Conservation (phyloP, 1,140 invertebrate species). For the Propsilocerus akamusi region DNA sequence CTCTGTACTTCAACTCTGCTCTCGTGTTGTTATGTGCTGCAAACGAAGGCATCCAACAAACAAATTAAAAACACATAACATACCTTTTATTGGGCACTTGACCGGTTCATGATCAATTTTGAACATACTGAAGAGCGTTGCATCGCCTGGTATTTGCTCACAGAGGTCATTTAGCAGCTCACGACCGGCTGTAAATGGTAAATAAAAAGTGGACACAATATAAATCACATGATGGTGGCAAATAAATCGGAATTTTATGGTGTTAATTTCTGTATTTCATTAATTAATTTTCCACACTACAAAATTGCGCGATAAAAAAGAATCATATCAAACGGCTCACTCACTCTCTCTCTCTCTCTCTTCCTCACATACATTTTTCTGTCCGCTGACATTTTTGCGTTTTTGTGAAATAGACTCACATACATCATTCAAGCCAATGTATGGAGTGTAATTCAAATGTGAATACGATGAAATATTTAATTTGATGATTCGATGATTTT, state of each 20-base stretch:
- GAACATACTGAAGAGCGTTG: conserved; percentile 73
- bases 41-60: background rate
- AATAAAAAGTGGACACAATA: background rate
- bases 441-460: too few relatives aligned
- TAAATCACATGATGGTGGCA: background rate
- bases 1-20: too few relatives aligned
- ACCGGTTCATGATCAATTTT: conserved; percentile 58
- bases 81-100: conserved; percentile 53
- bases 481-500: conserved; percentile 2
- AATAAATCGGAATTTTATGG: background rate
- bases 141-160: conserved; percentile 71
- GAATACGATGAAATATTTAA: too few relatives aligned
- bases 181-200: conserved; percentile 52
- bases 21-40: background rate
- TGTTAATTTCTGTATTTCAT: background rate
- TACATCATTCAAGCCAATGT: too few relatives aligned
- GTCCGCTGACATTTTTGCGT: too few relatives aligned
- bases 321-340: too few relatives aligned
- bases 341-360: too few relatives aligned
- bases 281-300: background rate
- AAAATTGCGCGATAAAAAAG: background rate
- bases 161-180: conserved; percentile 59
- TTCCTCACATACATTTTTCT: too few relatives aligned
- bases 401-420: too few relatives aligned
- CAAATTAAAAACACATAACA: conserved; percentile 6